Base-by-base conservation (phyloP, 1,140 invertebrate species). In the Drepana arcuata region DNA sequence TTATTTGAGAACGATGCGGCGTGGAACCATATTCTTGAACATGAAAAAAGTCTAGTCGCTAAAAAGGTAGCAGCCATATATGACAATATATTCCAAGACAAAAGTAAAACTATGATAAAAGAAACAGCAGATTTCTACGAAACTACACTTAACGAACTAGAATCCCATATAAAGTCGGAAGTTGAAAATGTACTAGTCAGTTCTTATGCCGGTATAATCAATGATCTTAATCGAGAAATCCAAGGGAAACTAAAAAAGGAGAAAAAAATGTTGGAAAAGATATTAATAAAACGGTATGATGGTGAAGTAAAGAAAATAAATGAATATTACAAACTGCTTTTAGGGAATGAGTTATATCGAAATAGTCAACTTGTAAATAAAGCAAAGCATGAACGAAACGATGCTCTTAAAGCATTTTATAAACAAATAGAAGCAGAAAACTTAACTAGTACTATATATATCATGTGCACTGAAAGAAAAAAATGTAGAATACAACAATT, bases 401-500 rank as follows among this genome's bases (percentile, higher is more conserved):
- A 74, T 36, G 69, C 73, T 6, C 25, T 82, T 10, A 49, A 44
- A 37, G 56, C 62, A 23, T 79, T 72, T 48, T 67, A 53, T 24
- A 70, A 39, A 40, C 65, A 74, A 60, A 48, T 68, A 23, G 64
- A 79, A 36, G 42, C 59, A 15, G 62, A 74, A 50, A 66, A 59
- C 36, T 39, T 66, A 16, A 75, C 77, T 3, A 65, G 63, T 31
- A 65, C 63, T 11, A 78, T 79, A 67, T 82, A 79, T 43, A 42
- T 82, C 14, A 67, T 82, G 63, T 67, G 66, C 23, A 52, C 58
- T 6, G 74, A 82, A 50, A 54, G 77, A 44, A 82, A 75, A 48
- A 82, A 74, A 48, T 79, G 72, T 56, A 64, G 48, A 57, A 63
- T 82, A 2, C 65, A 64, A 40, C 48, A 71, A 45, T 59, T 82